Conservation (phyloP, 2,888 invertebrate genomes). For the Nysson spinosus region DNA sequence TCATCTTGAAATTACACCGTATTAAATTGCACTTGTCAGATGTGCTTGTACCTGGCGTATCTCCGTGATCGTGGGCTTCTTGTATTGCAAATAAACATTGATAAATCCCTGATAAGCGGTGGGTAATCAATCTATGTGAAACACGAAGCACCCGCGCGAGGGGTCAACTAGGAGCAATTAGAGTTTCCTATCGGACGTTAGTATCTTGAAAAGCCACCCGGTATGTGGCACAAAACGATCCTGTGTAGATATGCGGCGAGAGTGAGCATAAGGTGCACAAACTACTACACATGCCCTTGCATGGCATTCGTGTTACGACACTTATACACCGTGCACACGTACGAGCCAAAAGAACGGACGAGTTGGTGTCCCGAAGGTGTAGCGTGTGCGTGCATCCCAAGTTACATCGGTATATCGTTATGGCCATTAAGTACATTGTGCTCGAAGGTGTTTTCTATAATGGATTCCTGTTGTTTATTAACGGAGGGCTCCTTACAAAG, state of each 20-base stretch:
- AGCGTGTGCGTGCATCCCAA: slow-evolving; percentile 12
- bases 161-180: slow-evolving; percentile 34
- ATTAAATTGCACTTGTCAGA: too few species aligned
- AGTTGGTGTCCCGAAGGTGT: background rate
- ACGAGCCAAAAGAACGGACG: background rate
- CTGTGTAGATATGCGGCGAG: slow-evolving; percentile 55
- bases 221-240: slow-evolving; percentile 52
- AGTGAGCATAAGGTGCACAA: slow-evolving; percentile 62
- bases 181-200: slow-evolving; percentile 31
- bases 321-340: slow-evolving; percentile 11
- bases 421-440: slow-evolving; percentile 58
- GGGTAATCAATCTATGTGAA: slow-evolving; percentile 27
- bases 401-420: slow-evolving; percentile 48
- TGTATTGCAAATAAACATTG: too few species aligned
- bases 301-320: slow-evolving; percentile 56
- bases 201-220: slow-evolving; percentile 56
- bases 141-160: slow-evolving; percentile 19
- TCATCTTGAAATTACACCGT: too few species aligned
- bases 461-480: slow-evolving; percentile 61
- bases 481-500: slow-evolving; percentile 36
- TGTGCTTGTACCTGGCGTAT: too few species aligned
- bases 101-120: too few species aligned
- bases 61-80: too few species aligned
- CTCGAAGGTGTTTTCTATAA: slow-evolving; percentile 56
- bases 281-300: slow-evolving; percentile 61